phyloP scores from a whole-genome alignment of 2,888 invertebrate species.

The Tiphia femorata region DNA sequence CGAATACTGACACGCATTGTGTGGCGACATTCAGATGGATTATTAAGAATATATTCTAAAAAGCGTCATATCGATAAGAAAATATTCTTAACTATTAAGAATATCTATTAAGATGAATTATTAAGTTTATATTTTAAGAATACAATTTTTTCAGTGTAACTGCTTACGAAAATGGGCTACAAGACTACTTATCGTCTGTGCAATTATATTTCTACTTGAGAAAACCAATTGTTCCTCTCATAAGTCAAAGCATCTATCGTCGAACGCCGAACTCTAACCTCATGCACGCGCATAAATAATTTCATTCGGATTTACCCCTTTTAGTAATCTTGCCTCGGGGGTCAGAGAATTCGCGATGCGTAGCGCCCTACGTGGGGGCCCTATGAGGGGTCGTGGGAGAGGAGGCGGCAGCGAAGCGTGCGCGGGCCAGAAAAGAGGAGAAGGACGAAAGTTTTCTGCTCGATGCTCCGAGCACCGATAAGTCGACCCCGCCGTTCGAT shows the following conservation, averaged over 20 bases:
- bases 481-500: slow-evolving; percentile 46
- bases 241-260: background rate
- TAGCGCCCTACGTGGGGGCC: background rate
- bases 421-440: slow-evolving; percentile 17
- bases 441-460: slow-evolving; percentile 11
- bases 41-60: no score
- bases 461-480: slow-evolving; percentile 39
- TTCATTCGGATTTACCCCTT: slow-evolving; percentile 61
- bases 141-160: no score
- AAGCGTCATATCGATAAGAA: no score
- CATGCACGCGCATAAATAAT: slow-evolving; percentile 57
- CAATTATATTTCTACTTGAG: no score
- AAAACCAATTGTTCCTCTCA: no score
- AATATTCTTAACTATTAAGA: no score
- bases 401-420: slow-evolving; percentile 3
- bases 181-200: no score
- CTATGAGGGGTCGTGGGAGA: slow-evolving; percentile 11
- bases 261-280: background rate
- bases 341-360: slow-evolving; percentile 16
- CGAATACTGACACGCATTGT: no score
- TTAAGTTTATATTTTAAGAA: no score
- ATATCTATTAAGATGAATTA: no score
- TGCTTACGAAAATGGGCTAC: no score
- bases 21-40: no score
- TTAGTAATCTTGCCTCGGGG: slow-evolving; percentile 43